A percentile compares a stretch with the other conserved stretches of the same genome.
phyloP scores from a whole-genome alignment of 2,797 vertebrate genomes.

The Austrolebias charrua region DNA sequence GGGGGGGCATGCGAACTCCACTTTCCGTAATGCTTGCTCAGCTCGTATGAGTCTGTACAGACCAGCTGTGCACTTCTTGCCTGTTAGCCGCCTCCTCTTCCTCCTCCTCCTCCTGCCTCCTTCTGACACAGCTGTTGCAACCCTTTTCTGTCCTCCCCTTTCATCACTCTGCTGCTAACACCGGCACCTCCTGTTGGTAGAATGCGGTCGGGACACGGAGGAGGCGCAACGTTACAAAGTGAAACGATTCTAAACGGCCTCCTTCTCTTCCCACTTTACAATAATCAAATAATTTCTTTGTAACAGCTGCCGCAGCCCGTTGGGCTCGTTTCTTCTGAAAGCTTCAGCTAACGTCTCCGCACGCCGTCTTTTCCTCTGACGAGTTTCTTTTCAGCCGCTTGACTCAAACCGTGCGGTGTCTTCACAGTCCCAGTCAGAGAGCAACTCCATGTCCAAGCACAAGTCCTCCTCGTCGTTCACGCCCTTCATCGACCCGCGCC shows the following conservation, averaged over 20 bases:
- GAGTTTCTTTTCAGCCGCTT: background rate
- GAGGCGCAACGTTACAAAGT: slow-evolving; percentile 5
- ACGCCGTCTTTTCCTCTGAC: slow-evolving; percentile 1
- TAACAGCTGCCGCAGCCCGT: slow-evolving; percentile 33
- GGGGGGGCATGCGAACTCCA: background rate
- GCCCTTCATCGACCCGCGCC: slow-evolving; percentile 95
- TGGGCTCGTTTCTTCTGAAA: slow-evolving; percentile 14
- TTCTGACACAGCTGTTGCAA: slow-evolving; percentile 45
- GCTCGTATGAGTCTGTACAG: slow-evolving; percentile 28
- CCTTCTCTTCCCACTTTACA: slow-evolving; percentile 18
- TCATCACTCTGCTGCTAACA: slow-evolving; percentile 44
- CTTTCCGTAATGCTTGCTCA: no score
- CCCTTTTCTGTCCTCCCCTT: slow-evolving; percentile 14
- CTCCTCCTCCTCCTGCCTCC: slow-evolving; percentile 37
- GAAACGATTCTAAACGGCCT: slow-evolving; percentile 6
- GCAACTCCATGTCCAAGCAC: slow-evolving; percentile 97
- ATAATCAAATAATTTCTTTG: background rate
- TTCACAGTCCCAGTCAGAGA: slow-evolving; percentile 91
- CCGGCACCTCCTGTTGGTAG: slow-evolving; percentile 54
- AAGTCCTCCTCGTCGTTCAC: slow-evolving; percentile 98
- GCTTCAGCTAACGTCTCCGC: slow-evolving; percentile 33
- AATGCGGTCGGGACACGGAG: slow-evolving; percentile 13
- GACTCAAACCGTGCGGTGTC: slow-evolving; percentile 9
- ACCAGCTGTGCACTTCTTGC: slow-evolving; percentile 18
- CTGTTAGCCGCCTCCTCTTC: slow-evolving; percentile 21